Evolutionary conservation across 2,113 vertebrate species (phyloP).

Genomic region (Rhizomys pruinosus): DNA sequence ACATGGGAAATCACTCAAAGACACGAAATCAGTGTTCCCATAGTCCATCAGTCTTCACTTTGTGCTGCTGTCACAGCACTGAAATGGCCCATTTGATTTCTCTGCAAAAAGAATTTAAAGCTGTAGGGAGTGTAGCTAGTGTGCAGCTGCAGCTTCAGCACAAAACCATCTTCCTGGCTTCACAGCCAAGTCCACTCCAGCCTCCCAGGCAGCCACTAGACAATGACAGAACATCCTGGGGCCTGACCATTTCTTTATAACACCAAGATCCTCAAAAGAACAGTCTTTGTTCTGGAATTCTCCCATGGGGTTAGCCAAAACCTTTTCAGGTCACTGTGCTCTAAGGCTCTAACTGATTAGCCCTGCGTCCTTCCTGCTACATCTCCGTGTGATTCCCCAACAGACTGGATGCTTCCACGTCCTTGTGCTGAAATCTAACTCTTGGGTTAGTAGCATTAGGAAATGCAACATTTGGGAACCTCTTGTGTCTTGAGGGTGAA

Average conservation of each 20-base stretch:
- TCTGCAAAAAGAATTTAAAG: neutral
- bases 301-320: neutral
- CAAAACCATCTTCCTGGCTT: neutral
- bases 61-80: too few relatives aligned
- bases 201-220: neutral
- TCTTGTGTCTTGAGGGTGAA: neutral
- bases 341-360: neutral
- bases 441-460: neutral
- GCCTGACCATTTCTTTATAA: constrained; percentile 22
- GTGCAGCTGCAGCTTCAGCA: neutral
- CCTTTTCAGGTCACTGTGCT: neutral
- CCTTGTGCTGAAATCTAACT: neutral
- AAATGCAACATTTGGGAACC: neutral
- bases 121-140: neutral
- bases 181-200: neutral
- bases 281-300: constrained; percentile 50
- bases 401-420: neutral
- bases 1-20: neutral
- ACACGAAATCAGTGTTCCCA: neutral
- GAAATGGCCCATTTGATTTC: neutral
- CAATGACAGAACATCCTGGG: neutral
- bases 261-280: neutral
- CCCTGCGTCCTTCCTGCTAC: neutral
- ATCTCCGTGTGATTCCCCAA: neutral
- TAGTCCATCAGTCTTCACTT: neutral